These are phyloP conservation scores for Lymantria monacha DNA, from an alignment of 2,888 invertebrate species.

Conservation along the genomic window DNA sequence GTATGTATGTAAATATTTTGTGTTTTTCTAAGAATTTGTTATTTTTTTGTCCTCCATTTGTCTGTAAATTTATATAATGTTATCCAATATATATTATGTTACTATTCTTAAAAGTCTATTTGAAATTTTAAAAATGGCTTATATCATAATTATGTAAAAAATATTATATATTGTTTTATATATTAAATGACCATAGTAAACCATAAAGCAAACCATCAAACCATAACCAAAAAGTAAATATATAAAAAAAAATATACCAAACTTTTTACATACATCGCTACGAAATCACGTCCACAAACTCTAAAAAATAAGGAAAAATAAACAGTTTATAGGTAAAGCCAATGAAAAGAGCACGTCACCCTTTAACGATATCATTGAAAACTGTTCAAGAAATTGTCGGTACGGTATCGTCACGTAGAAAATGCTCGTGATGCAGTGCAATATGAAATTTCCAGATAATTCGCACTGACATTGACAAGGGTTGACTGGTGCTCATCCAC, in stretches of 20 bases:
- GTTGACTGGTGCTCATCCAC: slow-evolving; percentile 60
- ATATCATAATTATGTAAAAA: too few species aligned
- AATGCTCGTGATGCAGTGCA: slow-evolving; percentile 54
- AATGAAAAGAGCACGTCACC: slow-evolving; percentile 19
- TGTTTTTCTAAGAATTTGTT: too few species aligned
- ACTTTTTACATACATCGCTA: slow-evolving; percentile 4
- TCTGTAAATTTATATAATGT: too few species aligned
- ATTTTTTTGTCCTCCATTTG: too few species aligned
- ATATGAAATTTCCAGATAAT: slow-evolving; percentile 69
- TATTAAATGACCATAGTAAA: too few species aligned
- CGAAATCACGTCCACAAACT: slow-evolving; percentile 12
- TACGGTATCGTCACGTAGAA: slow-evolving; percentile 31
- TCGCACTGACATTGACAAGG: slow-evolving; percentile 71
- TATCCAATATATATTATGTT: too few species aligned
- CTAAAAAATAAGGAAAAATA: slow-evolving; percentile 15
- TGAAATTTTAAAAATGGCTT: too few species aligned
- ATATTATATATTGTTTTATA: too few species aligned
- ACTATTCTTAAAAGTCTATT: too few species aligned
- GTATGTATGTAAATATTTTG: too few species aligned
- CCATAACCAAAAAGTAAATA: not conserved
- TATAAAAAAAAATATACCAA: not conserved
- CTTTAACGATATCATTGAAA: slow-evolving; percentile 29
- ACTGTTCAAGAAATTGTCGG: slow-evolving; percentile 19
- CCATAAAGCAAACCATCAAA: too few species aligned
- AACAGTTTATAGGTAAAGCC: slow-evolving; percentile 15